Evolutionary conservation across 1,140 invertebrate species (phyloP).

Genomic region (Danaus plexippus): DNA sequence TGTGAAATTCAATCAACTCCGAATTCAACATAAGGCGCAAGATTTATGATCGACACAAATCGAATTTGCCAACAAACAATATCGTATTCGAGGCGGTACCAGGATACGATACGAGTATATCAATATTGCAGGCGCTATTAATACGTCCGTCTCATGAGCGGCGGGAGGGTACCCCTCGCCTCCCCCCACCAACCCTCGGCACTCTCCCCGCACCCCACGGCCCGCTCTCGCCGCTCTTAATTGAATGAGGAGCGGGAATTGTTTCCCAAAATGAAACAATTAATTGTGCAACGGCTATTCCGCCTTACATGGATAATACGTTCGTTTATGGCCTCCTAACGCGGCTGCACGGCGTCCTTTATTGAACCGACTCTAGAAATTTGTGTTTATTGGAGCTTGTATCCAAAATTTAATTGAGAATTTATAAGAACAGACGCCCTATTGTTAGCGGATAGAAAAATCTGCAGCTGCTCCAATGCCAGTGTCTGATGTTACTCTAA

Average conservation of each 20-base stretch:
- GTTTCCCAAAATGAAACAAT: conserved; percentile 72
- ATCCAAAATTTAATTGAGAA: conserved; percentile 69
- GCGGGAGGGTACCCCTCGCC: conserved; percentile 27
- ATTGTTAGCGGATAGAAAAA: conserved; percentile 43
- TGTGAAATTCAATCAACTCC: conserved; percentile 61
- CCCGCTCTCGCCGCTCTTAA: conserved; percentile 67
- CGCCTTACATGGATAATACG: conserved; percentile 72
- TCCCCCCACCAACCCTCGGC: conserved; percentile 12
- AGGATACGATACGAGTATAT: conserved; percentile 66
- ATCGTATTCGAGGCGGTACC: conserved; percentile 67
- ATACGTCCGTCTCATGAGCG: conserved; percentile 69
- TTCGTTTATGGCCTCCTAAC: conserved; percentile 70
- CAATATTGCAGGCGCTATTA: conserved; percentile 72
- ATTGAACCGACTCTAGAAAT: conserved; percentile 70
- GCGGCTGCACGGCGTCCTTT: conserved; percentile 69
- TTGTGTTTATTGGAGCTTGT: conserved; percentile 68
- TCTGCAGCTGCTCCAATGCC: conserved; percentile 44
- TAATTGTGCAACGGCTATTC: conserved; percentile 72
- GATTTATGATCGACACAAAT: conserved; percentile 71
- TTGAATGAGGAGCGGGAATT: conserved; percentile 72
- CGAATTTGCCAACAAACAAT: conserved; percentile 70
- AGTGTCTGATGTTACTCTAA: conserved; percentile 36
- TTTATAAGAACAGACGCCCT: conserved; percentile 65
- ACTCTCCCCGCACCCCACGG: conserved; percentile 31
- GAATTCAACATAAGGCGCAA: conserved; percentile 69